Evolutionary conservation across 2,797 vertebrate species (phyloP).

Genomic region (Falco biarmicus): DNA sequence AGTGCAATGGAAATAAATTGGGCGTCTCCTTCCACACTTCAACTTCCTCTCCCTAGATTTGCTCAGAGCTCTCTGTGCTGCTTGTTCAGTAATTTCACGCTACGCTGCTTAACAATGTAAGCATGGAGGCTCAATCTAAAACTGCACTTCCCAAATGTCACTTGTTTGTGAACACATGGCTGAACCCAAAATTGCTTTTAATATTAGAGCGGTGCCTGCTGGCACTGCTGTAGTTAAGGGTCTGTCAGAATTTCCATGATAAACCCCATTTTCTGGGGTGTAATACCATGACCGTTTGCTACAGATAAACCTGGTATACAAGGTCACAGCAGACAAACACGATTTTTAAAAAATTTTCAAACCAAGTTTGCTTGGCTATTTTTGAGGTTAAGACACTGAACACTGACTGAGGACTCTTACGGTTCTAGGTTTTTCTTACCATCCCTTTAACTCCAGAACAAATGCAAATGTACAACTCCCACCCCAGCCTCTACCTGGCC

Average conservation of each 20-base stretch:
- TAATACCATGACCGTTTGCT: not conserved
- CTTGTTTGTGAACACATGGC: slow-evolving; percentile 75
- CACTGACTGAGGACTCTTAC: not conserved
- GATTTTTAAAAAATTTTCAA: not conserved
- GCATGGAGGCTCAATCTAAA: slow-evolving; percentile 48
- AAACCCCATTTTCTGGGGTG: slow-evolving; percentile 16
- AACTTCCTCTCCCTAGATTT: not conserved
- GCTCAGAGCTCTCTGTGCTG: slow-evolving; percentile 17
- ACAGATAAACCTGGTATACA: not conserved
- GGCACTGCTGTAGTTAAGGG: not conserved
- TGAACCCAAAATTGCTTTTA: slow-evolving; percentile 75
- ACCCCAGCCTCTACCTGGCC: not conserved
- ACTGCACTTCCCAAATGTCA: slow-evolving; percentile 71
- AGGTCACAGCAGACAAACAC: not conserved
- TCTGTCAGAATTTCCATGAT: not conserved
- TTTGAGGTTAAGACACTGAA: not conserved
- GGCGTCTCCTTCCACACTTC: slow-evolving; percentile 21
- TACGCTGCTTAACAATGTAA: slow-evolving; percentile 71
- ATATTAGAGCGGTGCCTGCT: slow-evolving; percentile 58
- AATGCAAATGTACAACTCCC: not conserved
- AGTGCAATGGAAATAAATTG: slow-evolving; percentile 48
- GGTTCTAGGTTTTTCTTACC: not conserved
- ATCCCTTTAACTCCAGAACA: not conserved
- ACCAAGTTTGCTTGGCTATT: not conserved
- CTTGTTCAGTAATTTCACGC: slow-evolving; percentile 85